Evolutionary conservation across 2,888 invertebrate species (phyloP).

Genomic region (Tuberolachnus salignus): DNA sequence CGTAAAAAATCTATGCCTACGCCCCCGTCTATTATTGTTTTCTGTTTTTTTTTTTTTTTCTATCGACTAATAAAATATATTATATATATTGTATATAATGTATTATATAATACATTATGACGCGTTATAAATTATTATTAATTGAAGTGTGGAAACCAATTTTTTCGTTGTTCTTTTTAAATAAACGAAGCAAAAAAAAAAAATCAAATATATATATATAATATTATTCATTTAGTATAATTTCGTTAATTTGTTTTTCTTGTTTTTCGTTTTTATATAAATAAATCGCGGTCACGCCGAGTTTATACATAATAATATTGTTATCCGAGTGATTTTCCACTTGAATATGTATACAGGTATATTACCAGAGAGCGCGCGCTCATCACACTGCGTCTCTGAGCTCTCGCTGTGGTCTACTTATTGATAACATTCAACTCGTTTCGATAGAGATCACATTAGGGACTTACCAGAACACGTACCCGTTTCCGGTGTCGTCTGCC

Average conservation of each 20-base stretch:
- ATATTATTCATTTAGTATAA: background rate
- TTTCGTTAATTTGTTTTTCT: slow-evolving; percentile 49
- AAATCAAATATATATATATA: background rate
- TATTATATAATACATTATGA: no score
- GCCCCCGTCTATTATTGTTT: no score
- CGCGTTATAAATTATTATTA: no score
- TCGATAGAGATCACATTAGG: slow-evolving; percentile 50
- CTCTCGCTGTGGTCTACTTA: slow-evolving; percentile 8
- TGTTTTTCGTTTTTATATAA: slow-evolving; percentile 2
- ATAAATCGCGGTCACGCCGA: background rate
- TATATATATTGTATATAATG: no score
- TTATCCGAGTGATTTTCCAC: background rate
- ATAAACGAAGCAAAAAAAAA: background rate
- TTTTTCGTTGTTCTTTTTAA: background rate
- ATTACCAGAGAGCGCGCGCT: background rate
- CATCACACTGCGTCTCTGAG: background rate
- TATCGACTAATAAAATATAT: no score
- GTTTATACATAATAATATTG: background rate
- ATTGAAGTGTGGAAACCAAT: no score
- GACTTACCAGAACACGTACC: background rate
- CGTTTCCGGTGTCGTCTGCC: slow-evolving; percentile 36
- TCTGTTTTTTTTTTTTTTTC: no score
- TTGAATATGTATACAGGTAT: background rate
- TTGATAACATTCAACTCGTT: slow-evolving; percentile 27
- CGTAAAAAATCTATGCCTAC: no score